Percentiles rank a stretch among this genome's conserved stretches.
phyloP scores from a whole-genome alignment of 2,797 vertebrate species.

The Chelidonichthys spinosus region DNA sequence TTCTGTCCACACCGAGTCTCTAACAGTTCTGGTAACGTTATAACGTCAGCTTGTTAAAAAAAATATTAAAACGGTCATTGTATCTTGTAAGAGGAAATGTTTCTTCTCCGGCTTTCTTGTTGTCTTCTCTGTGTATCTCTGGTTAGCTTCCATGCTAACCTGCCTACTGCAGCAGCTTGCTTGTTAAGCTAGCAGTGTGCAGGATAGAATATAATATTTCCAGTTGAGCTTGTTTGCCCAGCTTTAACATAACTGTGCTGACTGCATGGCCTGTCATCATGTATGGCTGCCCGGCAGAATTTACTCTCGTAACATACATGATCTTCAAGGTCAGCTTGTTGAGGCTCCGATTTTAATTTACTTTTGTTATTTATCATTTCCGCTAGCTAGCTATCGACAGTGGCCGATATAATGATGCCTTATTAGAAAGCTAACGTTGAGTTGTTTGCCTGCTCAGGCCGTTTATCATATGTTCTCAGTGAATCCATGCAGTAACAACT shows the following conservation, averaged over 20 bases:
- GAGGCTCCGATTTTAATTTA: accelerated
- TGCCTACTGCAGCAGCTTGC: slow-evolving; percentile 8
- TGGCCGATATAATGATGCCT: accelerated
- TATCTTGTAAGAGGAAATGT: neutral
- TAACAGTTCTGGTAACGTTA: slow-evolving; percentile 91
- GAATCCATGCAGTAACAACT: slow-evolving; percentile 24
- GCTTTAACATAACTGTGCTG: neutral
- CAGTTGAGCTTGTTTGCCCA: neutral
- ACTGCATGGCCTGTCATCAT: neutral
- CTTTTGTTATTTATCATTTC: neutral
- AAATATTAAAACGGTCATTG: no score
- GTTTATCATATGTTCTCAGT: neutral
- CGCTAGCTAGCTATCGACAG: accelerated
- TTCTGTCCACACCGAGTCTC: slow-evolving; percentile 92
- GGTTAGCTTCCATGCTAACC: slow-evolving; percentile 72
- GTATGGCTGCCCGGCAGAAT: slow-evolving; percentile 5
- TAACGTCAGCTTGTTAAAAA: neutral
- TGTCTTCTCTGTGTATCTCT: slow-evolving; percentile 1
- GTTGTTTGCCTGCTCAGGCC: neutral
- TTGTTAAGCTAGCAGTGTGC: neutral
- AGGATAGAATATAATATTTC: neutral
- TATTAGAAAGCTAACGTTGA: neutral
- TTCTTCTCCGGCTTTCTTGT: neutral
- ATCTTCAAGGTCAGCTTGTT: slow-evolving; percentile 75
- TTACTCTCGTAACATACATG: neutral